Percentiles rank a stretch among this genome's conserved stretches.
Conservation (phyloP, 2,888 invertebrate species). For the Eupelmus urozonus region DNA sequence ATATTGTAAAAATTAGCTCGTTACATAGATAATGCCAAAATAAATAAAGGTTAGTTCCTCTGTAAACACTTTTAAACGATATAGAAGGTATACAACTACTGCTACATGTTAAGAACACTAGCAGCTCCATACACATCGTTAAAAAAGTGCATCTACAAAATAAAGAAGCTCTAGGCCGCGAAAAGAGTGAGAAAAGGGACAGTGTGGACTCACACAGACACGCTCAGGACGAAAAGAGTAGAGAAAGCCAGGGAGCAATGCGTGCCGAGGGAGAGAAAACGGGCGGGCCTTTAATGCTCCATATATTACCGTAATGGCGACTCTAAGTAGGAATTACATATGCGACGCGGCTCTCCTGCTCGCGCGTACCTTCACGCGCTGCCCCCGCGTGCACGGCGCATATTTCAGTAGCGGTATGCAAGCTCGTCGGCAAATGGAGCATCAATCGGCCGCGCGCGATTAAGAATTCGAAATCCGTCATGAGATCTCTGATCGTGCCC, state of each 20-base stretch:
- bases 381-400: conserved; percentile 61
- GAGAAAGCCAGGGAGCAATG: background rate
- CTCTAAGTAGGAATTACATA: conserved; percentile 74
- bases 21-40: too few species aligned
- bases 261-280: background rate
- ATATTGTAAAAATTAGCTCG: too few species aligned
- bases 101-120: too few species aligned
- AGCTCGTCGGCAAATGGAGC: background rate
- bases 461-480: conserved; percentile 71
- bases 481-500: background rate
- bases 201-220: background rate
- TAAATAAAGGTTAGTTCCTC: too few species aligned
- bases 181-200: conserved; percentile 9
- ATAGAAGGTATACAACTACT: too few species aligned
- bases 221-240: background rate
- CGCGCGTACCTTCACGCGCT: conserved; percentile 74
- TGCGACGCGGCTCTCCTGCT: conserved; percentile 72
- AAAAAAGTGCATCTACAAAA: too few species aligned
- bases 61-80: too few species aligned
- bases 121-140: too few species aligned
- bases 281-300: conserved; percentile 64
- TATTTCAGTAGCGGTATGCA: background rate
- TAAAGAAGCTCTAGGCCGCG: conserved; percentile 6
- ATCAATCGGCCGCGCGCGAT: conserved; percentile 68
- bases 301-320: conserved; percentile 72